A percentile compares a stretch with the other conserved stretches of the same genome.
Evolutionary conservation across 1,140 invertebrate genomes (phyloP).

Genomic region (Coboldia fuscipes): DNA sequence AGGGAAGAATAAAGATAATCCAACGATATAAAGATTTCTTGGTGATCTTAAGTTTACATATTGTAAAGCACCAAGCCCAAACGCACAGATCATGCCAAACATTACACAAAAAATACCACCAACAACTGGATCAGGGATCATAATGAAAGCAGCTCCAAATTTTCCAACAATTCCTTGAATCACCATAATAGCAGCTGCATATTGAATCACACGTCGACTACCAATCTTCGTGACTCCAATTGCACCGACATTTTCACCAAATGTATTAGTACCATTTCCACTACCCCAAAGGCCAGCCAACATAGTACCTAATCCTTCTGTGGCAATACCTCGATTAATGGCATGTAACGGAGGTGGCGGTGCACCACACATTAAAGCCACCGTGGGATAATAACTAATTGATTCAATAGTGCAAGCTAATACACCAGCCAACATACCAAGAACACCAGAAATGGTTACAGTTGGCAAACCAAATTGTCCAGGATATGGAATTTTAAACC

Average conservation of each 20-base stretch:
- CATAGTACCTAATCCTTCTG: slow-evolving; percentile 64
- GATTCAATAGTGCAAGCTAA: slow-evolving; percentile 69
- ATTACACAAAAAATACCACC: slow-evolving; percentile 73
- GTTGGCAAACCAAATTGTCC: slow-evolving; percentile 75
- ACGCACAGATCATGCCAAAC: slow-evolving; percentile 69
- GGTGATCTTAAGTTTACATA: slow-evolving; percentile 63
- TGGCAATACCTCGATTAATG: slow-evolving; percentile 65
- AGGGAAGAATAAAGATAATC: slow-evolving; percentile 68
- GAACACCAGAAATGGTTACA: slow-evolving; percentile 30
- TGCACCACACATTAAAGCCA: slow-evolving; percentile 62
- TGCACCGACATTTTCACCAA: slow-evolving; percentile 74
- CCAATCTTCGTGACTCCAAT: slow-evolving; percentile 67
- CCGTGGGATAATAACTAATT: slow-evolving; percentile 75
- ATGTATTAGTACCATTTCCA: slow-evolving; percentile 73
- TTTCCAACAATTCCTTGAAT: slow-evolving; percentile 60
- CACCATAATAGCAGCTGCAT: slow-evolving; percentile 54
- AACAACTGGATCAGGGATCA: slow-evolving; percentile 74
- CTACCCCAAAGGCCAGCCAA: slow-evolving; percentile 63
- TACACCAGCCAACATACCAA: slow-evolving; percentile 68
- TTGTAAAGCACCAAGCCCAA: slow-evolving; percentile 63
- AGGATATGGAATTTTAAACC: slow-evolving; percentile 74
- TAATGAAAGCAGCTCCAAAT: slow-evolving; percentile 67
- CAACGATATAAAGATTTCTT: slow-evolving; percentile 71
- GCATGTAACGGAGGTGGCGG: slow-evolving; percentile 65
- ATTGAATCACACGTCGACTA: slow-evolving; percentile 66